Percentiles rank a stretch among this genome's conserved stretches.
Evolutionary conservation across 2,888 invertebrate species (phyloP).

Genomic region (Carpatolechia fugitivella): DNA sequence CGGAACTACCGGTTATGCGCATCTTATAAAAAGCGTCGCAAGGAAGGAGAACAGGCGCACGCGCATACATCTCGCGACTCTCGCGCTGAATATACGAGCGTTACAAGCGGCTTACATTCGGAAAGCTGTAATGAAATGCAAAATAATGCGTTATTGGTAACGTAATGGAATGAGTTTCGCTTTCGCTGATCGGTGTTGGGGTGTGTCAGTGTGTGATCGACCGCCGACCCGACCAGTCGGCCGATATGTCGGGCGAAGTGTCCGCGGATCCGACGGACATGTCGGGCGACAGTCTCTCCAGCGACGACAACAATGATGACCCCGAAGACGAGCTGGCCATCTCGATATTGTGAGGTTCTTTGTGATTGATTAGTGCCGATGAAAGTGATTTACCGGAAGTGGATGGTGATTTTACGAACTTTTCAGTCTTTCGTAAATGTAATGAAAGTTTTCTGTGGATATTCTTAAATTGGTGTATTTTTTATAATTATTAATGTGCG

Average conservation of each 20-base stretch:
- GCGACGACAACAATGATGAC: constrained; percentile 31
- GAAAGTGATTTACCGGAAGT: neutral
- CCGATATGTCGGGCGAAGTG: constrained; percentile 30
- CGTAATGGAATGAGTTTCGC: constrained; percentile 25
- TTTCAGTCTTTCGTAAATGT: too few species aligned
- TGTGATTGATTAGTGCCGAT: neutral
- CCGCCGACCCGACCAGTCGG: constrained; percentile 43
- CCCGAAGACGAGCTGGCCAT: constrained; percentile 15
- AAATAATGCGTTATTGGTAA: constrained; percentile 32
- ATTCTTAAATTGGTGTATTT: too few species aligned
- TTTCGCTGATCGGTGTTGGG: constrained; percentile 40
- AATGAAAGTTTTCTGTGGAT: too few species aligned
- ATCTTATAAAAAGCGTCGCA: neutral
- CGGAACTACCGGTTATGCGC: constrained; percentile 2
- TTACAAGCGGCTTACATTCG: neutral
- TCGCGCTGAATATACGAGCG: neutral
- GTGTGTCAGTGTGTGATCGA: constrained; percentile 40
- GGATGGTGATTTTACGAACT: too few species aligned
- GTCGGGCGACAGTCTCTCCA: constrained; percentile 62
- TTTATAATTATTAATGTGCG: too few species aligned
- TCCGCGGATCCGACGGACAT: constrained; percentile 36
- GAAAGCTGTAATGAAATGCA: constrained; percentile 27
- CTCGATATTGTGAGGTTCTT: constrained; percentile 42
- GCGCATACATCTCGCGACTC: constrained; percentile 17
- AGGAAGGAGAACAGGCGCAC: constrained; percentile 12